Base-by-base conservation (phyloP, 2,888 invertebrate genomes). In the Suillia variegata region DNA sequence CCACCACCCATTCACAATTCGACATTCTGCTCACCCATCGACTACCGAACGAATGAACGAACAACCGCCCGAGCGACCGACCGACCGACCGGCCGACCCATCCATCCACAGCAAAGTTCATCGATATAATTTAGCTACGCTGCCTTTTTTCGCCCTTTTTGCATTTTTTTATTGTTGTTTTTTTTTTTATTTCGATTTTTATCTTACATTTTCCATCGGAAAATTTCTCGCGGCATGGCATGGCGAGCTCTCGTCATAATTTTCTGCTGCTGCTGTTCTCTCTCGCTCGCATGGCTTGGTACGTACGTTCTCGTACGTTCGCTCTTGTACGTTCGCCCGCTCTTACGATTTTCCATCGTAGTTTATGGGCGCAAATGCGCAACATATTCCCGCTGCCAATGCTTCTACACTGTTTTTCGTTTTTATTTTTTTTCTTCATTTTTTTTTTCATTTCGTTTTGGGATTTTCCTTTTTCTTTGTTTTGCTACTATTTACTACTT, bases 351-450 rank as follows among this genome's bases (percentile, higher is more conserved):
- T n/a, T n/a, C n/a, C n/a, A n/a, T n/a, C n/a, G n/a, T n/a, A n/a
- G n/a, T n/a, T n/a, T n/a, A n/a, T 38, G 53, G 55, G 3, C 54
- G 54, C 56, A 73, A 73, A 75, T 76, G 75, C 75, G 74, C 73
- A 75, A 75, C 73, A 76, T 75, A 76, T 73, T 76, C 71, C 62
- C 61, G 65, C 38, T 38, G 38, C 38, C 38, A 38, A 38, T 38
- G 15, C 12, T 21, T 21, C 13, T 21, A n/a, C 22, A 22, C 17
- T 52, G 22, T 38, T 18, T 34, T 42, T 53, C 22, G 2, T 38
- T 53, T 53, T 69, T 48, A 17, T 33, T 75, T 38, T 38, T 38
- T 8, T 38, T 38, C n/a, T 38, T 38, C 13, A 4, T n/a, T 38
- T 38, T 38, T 17, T 5, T 4, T 45, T 45, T 45, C 18, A 4